Evolutionary conservation across 2,113 vertebrate species (phyloP).

Genomic region (Lampris megalopsis): DNA sequence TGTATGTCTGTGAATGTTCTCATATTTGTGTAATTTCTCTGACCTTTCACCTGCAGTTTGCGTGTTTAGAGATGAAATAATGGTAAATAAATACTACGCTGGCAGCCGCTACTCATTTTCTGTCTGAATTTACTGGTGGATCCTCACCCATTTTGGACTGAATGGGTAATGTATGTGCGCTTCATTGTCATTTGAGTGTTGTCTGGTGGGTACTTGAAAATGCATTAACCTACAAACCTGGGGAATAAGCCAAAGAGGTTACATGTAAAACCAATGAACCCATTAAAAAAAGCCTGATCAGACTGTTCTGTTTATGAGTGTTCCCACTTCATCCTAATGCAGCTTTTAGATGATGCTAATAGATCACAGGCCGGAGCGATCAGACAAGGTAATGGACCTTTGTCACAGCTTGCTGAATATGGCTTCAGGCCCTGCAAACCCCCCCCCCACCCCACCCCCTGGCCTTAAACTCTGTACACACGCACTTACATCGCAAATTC

Average conservation of each 20-base stretch:
- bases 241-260: constrained; percentile 74
- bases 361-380: constrained; percentile 96
- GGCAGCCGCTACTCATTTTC: constrained; percentile 37
- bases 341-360: constrained; percentile 98
- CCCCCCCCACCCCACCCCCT: too few relatives aligned
- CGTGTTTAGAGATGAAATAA: constrained; percentile 23
- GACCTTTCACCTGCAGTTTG: constrained; percentile 30
- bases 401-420: constrained; percentile 96
- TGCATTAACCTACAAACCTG: constrained; percentile 77
- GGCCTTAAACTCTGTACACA: background rate
- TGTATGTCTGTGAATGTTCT: background rate
- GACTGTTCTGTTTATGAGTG: constrained; percentile 82
- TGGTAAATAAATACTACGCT: constrained; percentile 20
- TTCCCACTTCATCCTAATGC: constrained; percentile 91
- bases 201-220: constrained; percentile 80
- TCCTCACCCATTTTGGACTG: constrained; percentile 27
- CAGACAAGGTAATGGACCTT: constrained; percentile 98
- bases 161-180: constrained; percentile 48
- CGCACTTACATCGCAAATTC: background rate
- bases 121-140: constrained; percentile 57
- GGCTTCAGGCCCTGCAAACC: constrained; percentile 86
- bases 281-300: constrained; percentile 85
- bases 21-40: background rate
- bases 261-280: constrained; percentile 86
- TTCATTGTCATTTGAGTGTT: constrained; percentile 71